Base-by-base conservation (phyloP, 2,888 invertebrate species). In the Fragum whitleyi region DNA sequence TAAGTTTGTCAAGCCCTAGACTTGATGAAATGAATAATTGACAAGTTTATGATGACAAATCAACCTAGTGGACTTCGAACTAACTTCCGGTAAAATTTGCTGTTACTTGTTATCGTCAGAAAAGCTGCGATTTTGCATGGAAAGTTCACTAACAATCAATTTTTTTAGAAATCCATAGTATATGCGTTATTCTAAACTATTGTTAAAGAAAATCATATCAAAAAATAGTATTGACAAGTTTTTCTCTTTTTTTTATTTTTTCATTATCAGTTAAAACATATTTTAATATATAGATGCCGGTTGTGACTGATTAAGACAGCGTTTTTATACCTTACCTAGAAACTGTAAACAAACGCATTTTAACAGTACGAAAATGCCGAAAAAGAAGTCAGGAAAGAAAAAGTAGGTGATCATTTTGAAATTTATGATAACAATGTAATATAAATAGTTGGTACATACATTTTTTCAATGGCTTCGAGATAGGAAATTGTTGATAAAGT, bases 381-480 rank as follows among this genome's bases (percentile, higher is more conserved):
- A 82, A 73, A 85, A 85, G 69, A 85, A 85, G 55, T 59, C 72
- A 21, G 85, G 85, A 57, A 85, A 85, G 74, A 85, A 85, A 74
- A 85, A 85, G 85, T 85, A 61, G 26, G 69, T 47, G 2, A 21
- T 0, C 19, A 47, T 47, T n/a, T 19, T 5, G 16, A 3, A 19
- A 19, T 19, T 47, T 47, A 2, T 19, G 5, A 19, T 3, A 47
- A 47, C 7, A 47, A 19, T 9, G 3, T 16, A 47, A 47, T 16
- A 47, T 47, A 47, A 39, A 39, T 39, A 39, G n/a, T n/a, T n/a
- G n/a, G n/a, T n/a, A n/a, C n/a, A n/a, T n/a, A n/a, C n/a, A n/a
- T n/a, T n/a, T n/a, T n/a, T n/a, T n/a, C n/a, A n/a, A n/a, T n/a
- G n/a, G n/a, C n/a, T n/a, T n/a, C n/a, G n/a, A n/a, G n/a, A n/a